Base-by-base conservation (phyloP, 2,888 invertebrate genomes). In the Dione vanillae region DNA sequence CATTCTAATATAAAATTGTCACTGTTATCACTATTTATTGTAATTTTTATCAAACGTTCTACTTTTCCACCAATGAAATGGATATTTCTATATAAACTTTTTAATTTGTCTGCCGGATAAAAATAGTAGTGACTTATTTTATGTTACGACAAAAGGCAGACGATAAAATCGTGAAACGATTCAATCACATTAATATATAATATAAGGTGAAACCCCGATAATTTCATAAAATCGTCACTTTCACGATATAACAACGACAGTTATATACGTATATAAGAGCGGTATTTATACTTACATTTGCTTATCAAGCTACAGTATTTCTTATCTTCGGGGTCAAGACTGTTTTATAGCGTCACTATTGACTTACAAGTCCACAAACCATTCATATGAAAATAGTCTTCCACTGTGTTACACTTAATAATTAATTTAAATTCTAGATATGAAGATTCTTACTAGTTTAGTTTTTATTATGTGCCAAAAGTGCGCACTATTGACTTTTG, bases 311-410 rank as follows among this genome's bases (percentile, higher is more conserved):
- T 47, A 27, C 47, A 51, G 19, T 40, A 64, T 37, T 37, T 35
- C 67, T 78, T 78, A 78, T 78, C 78, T 67, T 52, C 40, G 67
- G 69, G 78, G 78, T 79, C 77, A 76, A 75, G 76, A 74, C 58
- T 52, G 65, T 56, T 72, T 61, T 66, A 58, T 66, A 76, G 71
- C 68, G 69, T 68, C 47, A 59, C 52, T 64, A 73, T 74, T 65
- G 59, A 70, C 70, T 74, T 71, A 71, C 68, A 67, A 70, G 72
- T 72, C 73, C 71, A 70, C 69, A 67, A 69, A 67, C 70, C 65
- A 65, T 71, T 52, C 69, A 67, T 59, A 40, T 59, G 51, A 54
- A 52, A 59, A 54, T 67, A 49, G 65, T 54, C 51, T 49, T 45
- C 16, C 61, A 65, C 51, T 51, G 54, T 51, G 54, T 41, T 67